A percentile compares a stretch with the other conserved stretches of the same genome.
Evolutionary conservation across 1,140 invertebrate genomes (phyloP).

Genomic region (Augochlora pura): DNA sequence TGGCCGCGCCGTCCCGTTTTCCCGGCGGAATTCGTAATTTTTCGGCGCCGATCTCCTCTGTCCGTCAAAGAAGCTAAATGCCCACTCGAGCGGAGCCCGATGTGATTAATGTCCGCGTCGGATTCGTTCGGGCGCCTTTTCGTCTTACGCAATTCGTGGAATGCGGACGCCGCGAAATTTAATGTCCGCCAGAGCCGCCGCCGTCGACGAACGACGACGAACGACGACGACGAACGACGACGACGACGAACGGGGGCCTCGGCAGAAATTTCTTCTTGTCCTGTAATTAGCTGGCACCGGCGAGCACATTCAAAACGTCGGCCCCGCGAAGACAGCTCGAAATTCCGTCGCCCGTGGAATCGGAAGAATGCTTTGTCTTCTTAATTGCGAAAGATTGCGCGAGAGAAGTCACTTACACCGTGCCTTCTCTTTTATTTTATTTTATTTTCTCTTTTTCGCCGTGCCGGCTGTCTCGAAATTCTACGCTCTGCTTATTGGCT

Average conservation of each 20-base stretch:
- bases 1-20: neutral
- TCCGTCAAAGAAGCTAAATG: slow-evolving; percentile 39
- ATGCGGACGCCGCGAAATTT: slow-evolving; percentile 55
- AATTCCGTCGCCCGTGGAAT: slow-evolving; percentile 19
- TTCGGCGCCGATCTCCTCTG: slow-evolving; percentile 2
- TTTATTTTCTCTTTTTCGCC: too few species aligned
- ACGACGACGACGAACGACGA: too few species aligned
- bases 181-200: slow-evolving; percentile 39
- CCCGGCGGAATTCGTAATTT: slow-evolving; percentile 12
- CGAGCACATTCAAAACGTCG: slow-evolving; percentile 19
- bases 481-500: too few species aligned
- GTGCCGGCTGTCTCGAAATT: too few species aligned
- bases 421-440: too few species aligned
- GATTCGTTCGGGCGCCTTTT: slow-evolving; percentile 37
- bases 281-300: slow-evolving; percentile 46
- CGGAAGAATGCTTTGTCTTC: neutral
- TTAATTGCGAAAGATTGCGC: neutral
- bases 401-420: neutral
- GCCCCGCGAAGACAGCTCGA: slow-evolving; percentile 6
- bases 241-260: too few species aligned
- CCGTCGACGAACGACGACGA: too few species aligned
- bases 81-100: slow-evolving; percentile 5
- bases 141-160: slow-evolving; percentile 55
- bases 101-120: slow-evolving; percentile 56
- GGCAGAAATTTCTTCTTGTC: slow-evolving; percentile 44